A percentile compares a stretch with the other conserved stretches of the same genome.
These are phyloP conservation scores for Ptychodera flava DNA, from an alignment of 35 echinoderm and acorn worm species.

Conservation along the genomic window DNA sequence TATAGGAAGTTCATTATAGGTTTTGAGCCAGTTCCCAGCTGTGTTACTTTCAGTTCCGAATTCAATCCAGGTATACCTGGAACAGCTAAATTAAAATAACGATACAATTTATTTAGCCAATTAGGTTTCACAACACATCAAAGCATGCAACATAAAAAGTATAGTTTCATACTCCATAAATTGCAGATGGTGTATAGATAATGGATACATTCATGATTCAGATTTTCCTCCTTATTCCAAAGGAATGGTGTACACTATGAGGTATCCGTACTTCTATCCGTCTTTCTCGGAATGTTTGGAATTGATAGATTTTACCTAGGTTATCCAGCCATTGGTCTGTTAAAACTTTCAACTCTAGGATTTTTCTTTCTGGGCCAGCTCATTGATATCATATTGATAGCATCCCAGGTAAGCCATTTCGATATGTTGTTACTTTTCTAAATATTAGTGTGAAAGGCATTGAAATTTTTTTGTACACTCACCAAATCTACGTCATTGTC, in stretches of 20 bases:
- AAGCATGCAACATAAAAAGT: too few relatives aligned
- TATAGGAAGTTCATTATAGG: too few relatives aligned
- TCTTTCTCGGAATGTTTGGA: conserved; percentile 96
- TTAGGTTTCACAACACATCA: too few relatives aligned
- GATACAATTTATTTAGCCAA: too few relatives aligned
- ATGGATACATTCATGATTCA: too few relatives aligned
- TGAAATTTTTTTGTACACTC: neutral
- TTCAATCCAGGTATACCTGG: too few relatives aligned
- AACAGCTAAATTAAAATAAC: too few relatives aligned
- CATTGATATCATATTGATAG: conserved; percentile 90
- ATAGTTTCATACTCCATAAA: too few relatives aligned
- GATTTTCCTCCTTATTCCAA: too few relatives aligned
- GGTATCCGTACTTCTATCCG: conserved; percentile 68
- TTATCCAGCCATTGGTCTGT: conserved; percentile 73
- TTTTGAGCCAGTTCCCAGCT: too few relatives aligned
- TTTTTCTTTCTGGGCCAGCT: conserved; percentile 92
- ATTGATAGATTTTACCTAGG: conserved; percentile 83
- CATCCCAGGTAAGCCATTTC: conserved; percentile 64
- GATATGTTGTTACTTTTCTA: neutral
- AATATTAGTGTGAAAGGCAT: neutral
- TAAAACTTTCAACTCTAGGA: conserved; percentile 93
- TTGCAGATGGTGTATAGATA: too few relatives aligned
- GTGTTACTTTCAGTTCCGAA: too few relatives aligned
- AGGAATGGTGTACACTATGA: conserved; percentile 18
- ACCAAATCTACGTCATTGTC: neutral